Evolutionary conservation across 2,113 vertebrate genomes (phyloP), one percentile per base, ranked within the genome.

Genomic region (Parotia lawesii): DNA sequence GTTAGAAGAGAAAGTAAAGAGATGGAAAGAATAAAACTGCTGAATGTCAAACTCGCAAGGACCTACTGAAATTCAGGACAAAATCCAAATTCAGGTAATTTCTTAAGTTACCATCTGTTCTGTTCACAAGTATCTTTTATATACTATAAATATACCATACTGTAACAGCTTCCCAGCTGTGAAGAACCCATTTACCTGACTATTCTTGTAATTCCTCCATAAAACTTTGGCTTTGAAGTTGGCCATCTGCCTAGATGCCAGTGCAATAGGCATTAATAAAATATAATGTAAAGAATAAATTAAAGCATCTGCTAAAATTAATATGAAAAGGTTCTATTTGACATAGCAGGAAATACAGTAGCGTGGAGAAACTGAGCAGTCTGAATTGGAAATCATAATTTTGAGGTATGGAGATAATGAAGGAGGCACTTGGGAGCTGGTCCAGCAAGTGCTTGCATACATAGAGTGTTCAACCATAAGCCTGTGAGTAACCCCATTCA

Each of bases 81-180:
- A 94, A 94, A 87, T 94, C 85, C 71, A 90, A 79, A 90, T 91
- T 80, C 94, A 95, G 93, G 94, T 96, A 95, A 95, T 87, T 93
- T 93, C 85, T 95, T 79, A 82, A 85, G 87, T 66, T 87, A 51
- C 93, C 87, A 93, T 91, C 93, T 93, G 91, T 89, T 96, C 87
- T 67, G 50, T 92, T 96, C 93, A 92, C 91, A 90, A 86, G 84
- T 94, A 78, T 79, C 94, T 93, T 89, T 89, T 85, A 76, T 94
- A 89, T 94, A 70, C 85, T 94, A 87, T 97, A 96, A 95, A 96
- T 94, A 95, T 66, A 95, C 35, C 45, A 42, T 86, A 88, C 85
- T 62, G 64, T 95, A 96, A 91, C 85, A 95, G 85, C 82, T 90
- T 95, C 69, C 91, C 93, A 96, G 91, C 91, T 96, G 91, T 93